A percentile compares a stretch with the other conserved stretches of the same genome.
phyloP scores from a whole-genome alignment of 2,888 invertebrate genomes.

The Lacanobia wlatinum region DNA sequence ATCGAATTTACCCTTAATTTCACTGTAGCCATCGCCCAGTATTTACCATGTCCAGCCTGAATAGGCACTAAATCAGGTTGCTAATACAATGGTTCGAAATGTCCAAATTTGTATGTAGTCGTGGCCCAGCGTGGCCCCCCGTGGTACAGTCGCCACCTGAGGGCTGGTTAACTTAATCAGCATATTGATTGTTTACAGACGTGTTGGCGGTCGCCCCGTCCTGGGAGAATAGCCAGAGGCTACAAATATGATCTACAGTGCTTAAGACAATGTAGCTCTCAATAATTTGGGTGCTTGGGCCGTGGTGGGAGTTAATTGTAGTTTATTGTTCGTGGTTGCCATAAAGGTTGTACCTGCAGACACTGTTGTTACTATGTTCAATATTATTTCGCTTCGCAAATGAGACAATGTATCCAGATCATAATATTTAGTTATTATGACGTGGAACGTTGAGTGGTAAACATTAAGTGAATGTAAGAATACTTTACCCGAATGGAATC shows the following conservation, averaged over 20 bases:
- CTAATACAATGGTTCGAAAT: slow-evolving; percentile 58
- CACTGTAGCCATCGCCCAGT: slow-evolving; percentile 17
- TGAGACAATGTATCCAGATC: neutral
- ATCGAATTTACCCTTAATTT: slow-evolving; percentile 32
- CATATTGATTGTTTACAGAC: slow-evolving; percentile 86
- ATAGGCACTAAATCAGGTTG: slow-evolving; percentile 63
- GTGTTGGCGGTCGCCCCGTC: slow-evolving; percentile 62
- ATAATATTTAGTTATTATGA: neutral
- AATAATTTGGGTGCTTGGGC: slow-evolving; percentile 33
- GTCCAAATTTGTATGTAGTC: slow-evolving; percentile 67
- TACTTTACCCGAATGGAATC: neutral
- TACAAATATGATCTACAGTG: slow-evolving; percentile 54
- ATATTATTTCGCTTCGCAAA: neutral
- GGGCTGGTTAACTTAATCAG: slow-evolving; percentile 78
- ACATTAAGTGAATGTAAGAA: neutral
- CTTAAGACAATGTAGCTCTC: slow-evolving; percentile 47
- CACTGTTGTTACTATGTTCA: neutral
- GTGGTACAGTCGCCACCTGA: slow-evolving; percentile 70
- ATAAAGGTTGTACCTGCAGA: neutral
- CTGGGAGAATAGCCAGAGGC: slow-evolving; percentile 51
- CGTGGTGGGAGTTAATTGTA: slow-evolving; percentile 16
- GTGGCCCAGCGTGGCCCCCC: slow-evolving; percentile 35
- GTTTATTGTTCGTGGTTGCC: slow-evolving; percentile 14
- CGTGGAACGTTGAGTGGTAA: neutral
- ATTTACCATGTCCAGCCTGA: slow-evolving; percentile 35